Conservation (phyloP, 2,113 vertebrate species). For the Megalops atlanticus region DNA sequence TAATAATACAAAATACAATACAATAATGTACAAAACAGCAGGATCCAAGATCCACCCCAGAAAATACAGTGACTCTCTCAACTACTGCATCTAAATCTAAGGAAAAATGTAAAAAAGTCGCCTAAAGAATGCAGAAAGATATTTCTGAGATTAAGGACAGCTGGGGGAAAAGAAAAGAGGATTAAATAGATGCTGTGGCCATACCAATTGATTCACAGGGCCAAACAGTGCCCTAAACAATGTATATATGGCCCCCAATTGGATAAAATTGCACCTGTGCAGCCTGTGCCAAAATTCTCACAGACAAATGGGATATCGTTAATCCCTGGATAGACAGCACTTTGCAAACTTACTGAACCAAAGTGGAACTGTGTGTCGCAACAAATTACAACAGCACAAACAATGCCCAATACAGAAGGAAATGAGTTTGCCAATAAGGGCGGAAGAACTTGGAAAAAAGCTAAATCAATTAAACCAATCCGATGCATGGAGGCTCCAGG, state of each 20-base stretch:
- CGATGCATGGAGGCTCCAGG: neutral
- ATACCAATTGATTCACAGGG: neutral
- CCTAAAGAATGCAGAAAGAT: neutral
- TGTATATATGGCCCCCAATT: neutral
- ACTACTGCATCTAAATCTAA: neutral
- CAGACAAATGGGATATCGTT: neutral
- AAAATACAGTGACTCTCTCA: neutral
- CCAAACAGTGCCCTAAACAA: neutral
- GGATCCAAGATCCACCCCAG: neutral
- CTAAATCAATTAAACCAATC: neutral
- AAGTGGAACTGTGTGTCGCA: neutral
- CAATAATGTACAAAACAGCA: neutral
- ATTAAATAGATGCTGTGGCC: neutral
- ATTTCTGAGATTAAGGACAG: conserved; percentile 3
- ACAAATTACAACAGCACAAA: neutral
- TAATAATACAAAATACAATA: too few species aligned
- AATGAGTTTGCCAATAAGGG: neutral
- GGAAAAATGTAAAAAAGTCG: neutral
- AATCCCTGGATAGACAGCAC: neutral
- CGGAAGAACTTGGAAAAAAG: neutral
- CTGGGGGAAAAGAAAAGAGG: neutral
- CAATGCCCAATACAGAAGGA: neutral
- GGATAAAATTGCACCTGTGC: neutral
- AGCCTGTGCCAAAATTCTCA: neutral
- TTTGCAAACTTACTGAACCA: neutral